Base-by-base conservation (phyloP, 1,140 invertebrate species). In the Brachionus koreanus region DNA sequence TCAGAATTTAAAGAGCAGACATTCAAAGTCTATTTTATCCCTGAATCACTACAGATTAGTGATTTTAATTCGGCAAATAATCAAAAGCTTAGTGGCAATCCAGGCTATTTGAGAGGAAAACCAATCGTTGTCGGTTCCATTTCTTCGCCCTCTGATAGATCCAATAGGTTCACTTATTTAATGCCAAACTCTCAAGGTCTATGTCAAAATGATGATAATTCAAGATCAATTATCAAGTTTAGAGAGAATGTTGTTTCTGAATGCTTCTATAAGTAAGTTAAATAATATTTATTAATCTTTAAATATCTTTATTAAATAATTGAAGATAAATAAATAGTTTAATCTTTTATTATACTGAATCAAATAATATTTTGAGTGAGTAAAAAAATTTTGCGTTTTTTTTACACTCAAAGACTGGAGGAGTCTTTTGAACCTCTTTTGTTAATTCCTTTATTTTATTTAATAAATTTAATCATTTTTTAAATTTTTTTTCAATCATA, bases 1-100 rank as follows among this genome's bases (percentile, higher is more conserved):
- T 25, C 42, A 43, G 25, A 35, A 29, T 25, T 43, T 46, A n/a
- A 46, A 23, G 69, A 74, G 25, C 69, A 74, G n/a, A 74, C 23
- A 12, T 74, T 74, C 16, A 46, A 74, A 46, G 25, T 49, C 23
- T 9, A 10, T 29, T 74, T 74, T 12, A 46, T 74, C 1, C 69
- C 69, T 25, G 69, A 74, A 10, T 25, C 69, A 19, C 29, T 74
- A 10, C 10, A 5, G 3, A 49, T 74, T 19, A 25, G 9, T 10
- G 23, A 46, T 46, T 74, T 46, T 74, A 39, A 74, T 74, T 13
- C 39, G 25, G 19, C 43, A 13, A 13, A 23, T 74, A 74, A n/a
- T 25, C 42, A 46, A 33, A 74, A 74, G 43, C 25, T 74, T 5
- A 74, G 69, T 29, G 69, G 69, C 23, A 74, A 74, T n/a, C 69